phyloP scores from a whole-genome alignment of 2,113 vertebrate genomes.

The Empidonax traillii region DNA sequence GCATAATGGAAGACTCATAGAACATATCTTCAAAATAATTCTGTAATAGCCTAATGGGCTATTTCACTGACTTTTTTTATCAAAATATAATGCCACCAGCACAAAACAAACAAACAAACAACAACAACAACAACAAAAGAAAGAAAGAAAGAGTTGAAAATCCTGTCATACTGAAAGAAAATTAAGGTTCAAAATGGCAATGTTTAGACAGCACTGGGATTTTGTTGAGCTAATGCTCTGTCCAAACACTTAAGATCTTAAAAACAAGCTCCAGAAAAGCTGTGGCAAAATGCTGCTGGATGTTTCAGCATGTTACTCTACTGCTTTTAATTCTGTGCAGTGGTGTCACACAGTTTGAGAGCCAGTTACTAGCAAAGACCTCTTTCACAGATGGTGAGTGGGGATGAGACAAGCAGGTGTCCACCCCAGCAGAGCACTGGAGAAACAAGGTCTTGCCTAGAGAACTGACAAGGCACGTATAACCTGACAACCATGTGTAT shows the following conservation, averaged over 20 bases:
- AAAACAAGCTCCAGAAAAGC: neutral
- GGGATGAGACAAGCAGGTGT: neutral
- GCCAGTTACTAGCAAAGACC: neutral
- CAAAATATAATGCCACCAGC: neutral
- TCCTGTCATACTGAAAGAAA: neutral
- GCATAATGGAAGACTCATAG: neutral
- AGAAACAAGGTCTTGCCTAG: neutral
- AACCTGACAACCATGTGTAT: neutral
- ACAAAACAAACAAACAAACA: too few species aligned
- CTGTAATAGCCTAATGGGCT: neutral
- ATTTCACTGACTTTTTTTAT: neutral
- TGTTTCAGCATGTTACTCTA: neutral
- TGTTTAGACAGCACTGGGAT: neutral
- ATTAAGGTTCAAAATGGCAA: neutral
- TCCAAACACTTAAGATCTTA: neutral
- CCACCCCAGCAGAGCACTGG: neutral
- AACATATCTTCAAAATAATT: neutral
- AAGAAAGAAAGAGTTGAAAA: neutral
- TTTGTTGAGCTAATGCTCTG: neutral
- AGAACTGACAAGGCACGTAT: neutral
- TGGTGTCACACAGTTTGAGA: neutral
- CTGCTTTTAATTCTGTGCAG: neutral
- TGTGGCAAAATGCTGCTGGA: neutral
- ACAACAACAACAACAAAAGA: too few species aligned
- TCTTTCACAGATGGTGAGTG: neutral